Percentiles rank a stretch among this genome's conserved stretches.
These are phyloP conservation scores for Motacilla tschutschensis DNA, from an alignment of 2,113 vertebrate genomes.

Conservation along the genomic window DNA sequence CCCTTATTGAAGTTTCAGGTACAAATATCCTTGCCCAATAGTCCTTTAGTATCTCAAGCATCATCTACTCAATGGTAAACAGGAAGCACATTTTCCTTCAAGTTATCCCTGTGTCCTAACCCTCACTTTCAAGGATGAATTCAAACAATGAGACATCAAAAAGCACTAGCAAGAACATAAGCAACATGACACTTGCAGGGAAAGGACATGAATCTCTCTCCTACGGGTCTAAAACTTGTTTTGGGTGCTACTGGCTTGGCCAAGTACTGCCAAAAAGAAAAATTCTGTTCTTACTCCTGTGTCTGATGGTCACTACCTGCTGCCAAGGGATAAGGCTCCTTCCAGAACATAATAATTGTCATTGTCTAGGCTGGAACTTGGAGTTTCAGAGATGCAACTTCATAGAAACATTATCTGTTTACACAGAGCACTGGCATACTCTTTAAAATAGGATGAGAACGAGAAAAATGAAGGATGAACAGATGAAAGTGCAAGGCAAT, in stretches of 20 bases:
- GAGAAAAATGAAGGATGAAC: background rate
- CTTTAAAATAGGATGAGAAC: background rate
- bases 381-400: background rate
- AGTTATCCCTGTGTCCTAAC: background rate
- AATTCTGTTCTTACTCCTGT: background rate
- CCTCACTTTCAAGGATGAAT: background rate
- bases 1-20: background rate
- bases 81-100: background rate
- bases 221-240: background rate
- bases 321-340: background rate
- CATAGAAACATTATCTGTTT: background rate
- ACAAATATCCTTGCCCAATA: background rate
- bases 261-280: background rate
- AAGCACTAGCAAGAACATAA: background rate
- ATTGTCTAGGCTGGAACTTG: background rate
- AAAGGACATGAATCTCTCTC: background rate
- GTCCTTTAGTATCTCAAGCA: background rate
- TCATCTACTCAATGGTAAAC: background rate
- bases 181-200: rapidly evolving
- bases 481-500: background rate
- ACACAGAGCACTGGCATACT: background rate
- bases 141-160: background rate
- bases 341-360: background rate
- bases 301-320: background rate
- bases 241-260: background rate